phyloP scores from a whole-genome alignment of 2,113 vertebrate genomes.

The Gavialis gangeticus region DNA sequence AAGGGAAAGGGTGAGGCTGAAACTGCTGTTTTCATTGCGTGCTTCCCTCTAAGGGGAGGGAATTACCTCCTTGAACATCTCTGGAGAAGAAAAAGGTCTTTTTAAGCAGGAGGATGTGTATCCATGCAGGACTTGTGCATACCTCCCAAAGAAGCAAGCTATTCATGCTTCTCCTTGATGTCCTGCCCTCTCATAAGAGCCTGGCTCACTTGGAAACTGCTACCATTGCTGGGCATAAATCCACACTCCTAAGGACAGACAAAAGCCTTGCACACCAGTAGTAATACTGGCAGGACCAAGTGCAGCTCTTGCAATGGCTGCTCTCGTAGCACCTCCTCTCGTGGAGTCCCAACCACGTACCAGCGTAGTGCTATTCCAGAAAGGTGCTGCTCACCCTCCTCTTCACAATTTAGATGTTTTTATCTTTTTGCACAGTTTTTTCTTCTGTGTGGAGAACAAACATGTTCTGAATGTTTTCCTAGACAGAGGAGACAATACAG shows the following conservation, averaged over 20 bases:
- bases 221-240: neutral
- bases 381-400: neutral
- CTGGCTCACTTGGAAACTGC: neutral
- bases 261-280: neutral
- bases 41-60: neutral
- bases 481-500: neutral
- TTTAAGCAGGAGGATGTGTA: neutral
- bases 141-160: neutral
- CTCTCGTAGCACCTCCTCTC: neutral
- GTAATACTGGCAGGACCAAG: neutral
- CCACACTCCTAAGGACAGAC: neutral
- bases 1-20: neutral
- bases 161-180: neutral
- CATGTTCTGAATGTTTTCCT: neutral
- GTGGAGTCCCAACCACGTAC: neutral
- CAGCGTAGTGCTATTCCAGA: neutral
- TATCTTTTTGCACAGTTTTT: neutral
- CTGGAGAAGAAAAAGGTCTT: neutral
- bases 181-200: neutral
- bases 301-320: neutral
- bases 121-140: neutral
- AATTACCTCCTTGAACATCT: neutral
- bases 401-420: neutral
- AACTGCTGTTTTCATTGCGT: neutral
- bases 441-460: no score